Base-by-base conservation (phyloP, 2,888 invertebrate species). In the Drosophila limbata region DNA sequence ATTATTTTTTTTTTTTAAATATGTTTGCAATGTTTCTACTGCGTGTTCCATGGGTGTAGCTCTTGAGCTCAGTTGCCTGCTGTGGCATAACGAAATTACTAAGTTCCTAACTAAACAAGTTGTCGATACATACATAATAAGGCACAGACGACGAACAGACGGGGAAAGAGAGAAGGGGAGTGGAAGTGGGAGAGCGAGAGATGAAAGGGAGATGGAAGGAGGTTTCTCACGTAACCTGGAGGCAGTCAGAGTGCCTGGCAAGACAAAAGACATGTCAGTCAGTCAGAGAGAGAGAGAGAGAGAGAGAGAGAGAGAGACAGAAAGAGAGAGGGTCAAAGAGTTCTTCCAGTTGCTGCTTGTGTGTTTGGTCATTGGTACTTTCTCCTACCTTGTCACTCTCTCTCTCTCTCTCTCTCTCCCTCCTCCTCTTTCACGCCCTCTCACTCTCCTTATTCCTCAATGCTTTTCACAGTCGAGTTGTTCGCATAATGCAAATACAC, bases 401-500 rank as follows among this genome's bases (percentile, higher is more conserved):
- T 1, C n/a, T 10, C 13, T 15, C 2, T 1, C n/a, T 5, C 19
- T 6, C 37, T 21, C 28, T n/a, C n/a, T 19, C n/a, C 17, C 40
- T 33, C 40, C 28, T 28, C 25, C 28, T 33, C 37, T 44, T 8
- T 19, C n/a, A 13, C 19, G 19, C 8, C 5, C 11, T 33, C 42
- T 15, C 17, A 5, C 28, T 52, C 5, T 37, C 10, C 31, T 8
- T 13, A 11, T n/a, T 31, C 33, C 68, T 37, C 53, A 50, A 50
- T 73, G 71, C 79, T 61, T 72, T 88, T 83, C 74, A 83, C 87
- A 71, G 69, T 73, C 71, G 61, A 81, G 69, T 74, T 73, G 73
- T 55, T 78, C 70, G 64, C 73, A 78, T 84, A 84, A 88, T 86
- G 84, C 84, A 88, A 83, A 86, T 83, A 81, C 81, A 88, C 75